These are phyloP conservation scores for Siniperca undulata DNA, from an alignment of 2,797 vertebrate genomes.

Conservation along the genomic window DNA sequence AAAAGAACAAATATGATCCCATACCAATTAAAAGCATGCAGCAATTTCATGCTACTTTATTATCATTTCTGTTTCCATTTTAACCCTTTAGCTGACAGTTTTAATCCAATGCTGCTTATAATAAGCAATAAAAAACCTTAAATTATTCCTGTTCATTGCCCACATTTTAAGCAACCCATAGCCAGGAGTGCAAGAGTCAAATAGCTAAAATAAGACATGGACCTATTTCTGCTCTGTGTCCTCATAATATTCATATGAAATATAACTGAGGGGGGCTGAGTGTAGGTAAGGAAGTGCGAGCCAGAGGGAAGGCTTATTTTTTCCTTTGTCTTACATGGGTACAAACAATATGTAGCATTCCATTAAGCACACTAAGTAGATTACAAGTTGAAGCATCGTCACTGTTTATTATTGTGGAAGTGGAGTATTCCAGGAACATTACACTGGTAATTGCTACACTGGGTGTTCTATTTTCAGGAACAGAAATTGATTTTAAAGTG, in stretches of 20 bases:
- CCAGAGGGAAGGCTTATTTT: conserved; percentile 33
- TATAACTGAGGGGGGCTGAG: neutral
- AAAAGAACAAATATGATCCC: conserved; percentile 9
- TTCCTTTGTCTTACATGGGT: conserved; percentile 23
- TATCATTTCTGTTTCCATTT: conserved; percentile 23
- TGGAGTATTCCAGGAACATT: conserved; percentile 53
- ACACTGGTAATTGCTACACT: conserved; percentile 52
- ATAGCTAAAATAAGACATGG: conserved; percentile 21
- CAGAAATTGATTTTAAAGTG: conserved; percentile 51
- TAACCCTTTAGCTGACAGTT: conserved; percentile 20
- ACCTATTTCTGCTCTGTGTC: neutral
- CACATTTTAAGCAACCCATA: conserved; percentile 9
- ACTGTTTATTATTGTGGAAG: conserved; percentile 49
- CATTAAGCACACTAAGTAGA: conserved; percentile 59
- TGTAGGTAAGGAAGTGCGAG: conserved; percentile 7
- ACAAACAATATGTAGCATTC: conserved; percentile 64
- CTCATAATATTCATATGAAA: conserved; percentile 19
- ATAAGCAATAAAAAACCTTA: conserved; percentile 7
- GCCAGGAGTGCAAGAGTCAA: neutral
- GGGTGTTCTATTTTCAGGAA: conserved; percentile 54
- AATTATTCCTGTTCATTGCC: conserved; percentile 15
- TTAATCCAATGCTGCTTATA: conserved; percentile 15
- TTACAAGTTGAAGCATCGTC: conserved; percentile 54
- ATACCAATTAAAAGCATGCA: conserved; percentile 32
- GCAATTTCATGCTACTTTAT: conserved; percentile 29